Conservation (phyloP, 2,797 vertebrate species). For the Cyclura pinguis region DNA sequence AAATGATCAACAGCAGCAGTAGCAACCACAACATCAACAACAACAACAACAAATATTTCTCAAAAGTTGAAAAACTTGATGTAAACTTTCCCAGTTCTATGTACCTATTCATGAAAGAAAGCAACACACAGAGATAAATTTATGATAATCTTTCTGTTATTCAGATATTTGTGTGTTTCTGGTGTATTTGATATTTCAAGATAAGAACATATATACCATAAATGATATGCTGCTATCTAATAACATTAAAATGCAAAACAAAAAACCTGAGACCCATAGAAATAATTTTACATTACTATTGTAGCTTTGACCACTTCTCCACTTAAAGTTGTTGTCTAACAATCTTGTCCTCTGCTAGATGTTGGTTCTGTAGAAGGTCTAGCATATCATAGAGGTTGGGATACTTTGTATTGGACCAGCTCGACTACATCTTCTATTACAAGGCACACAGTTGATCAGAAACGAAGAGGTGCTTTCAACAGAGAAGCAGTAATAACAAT, state of each 20-base stretch:
- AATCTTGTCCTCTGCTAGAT: conserved; percentile 80
- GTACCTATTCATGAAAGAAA: neutral
- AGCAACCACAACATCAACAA: too few relatives aligned
- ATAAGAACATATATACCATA: neutral
- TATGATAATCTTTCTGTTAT: neutral
- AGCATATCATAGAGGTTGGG: conserved; percentile 94
- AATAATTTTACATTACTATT: neutral
- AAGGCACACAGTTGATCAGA: conserved; percentile 92
- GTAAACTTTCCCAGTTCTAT: neutral
- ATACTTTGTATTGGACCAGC: conserved; percentile 97
- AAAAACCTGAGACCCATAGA: neutral
- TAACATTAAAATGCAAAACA: neutral
- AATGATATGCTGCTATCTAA: neutral
- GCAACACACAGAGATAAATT: neutral
- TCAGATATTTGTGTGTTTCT: neutral
- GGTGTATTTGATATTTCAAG: neutral
- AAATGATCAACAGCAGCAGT: neutral
- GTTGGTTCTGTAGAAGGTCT: conserved; percentile 97
- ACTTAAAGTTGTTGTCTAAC: neutral
- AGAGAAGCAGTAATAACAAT: conserved; percentile 92
- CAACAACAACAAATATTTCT: neutral
- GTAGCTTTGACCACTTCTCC: neutral
- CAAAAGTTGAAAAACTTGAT: neutral
- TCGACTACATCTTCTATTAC: conserved; percentile 96
- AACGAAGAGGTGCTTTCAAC: conserved; percentile 83